A percentile compares a stretch with the other conserved stretches of the same genome.
These are phyloP conservation scores for Drosophila sp. DNA, from an alignment of 1,140 invertebrate species.

Conservation along the genomic window DNA sequence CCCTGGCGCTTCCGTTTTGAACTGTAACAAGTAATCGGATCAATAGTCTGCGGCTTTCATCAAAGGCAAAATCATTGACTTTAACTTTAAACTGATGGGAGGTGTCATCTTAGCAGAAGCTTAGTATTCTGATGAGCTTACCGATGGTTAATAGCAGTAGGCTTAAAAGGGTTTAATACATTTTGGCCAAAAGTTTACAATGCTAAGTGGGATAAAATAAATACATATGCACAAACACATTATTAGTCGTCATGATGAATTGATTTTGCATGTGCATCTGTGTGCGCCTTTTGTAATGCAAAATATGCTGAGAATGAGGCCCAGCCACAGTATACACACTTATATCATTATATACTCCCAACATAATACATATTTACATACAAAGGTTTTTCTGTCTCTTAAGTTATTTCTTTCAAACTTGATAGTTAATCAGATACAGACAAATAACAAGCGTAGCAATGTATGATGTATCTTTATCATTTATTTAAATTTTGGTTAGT, in stretches of 20 bases:
- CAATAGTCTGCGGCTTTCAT: background rate
- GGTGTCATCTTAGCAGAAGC: background rate
- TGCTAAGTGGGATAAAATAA: background rate
- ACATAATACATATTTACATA: too few relatives aligned
- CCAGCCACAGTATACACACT: too few relatives aligned
- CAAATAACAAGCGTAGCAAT: too few relatives aligned
- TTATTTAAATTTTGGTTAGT: too few relatives aligned
- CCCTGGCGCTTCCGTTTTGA: background rate
- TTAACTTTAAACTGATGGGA: background rate
- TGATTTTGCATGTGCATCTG: background rate
- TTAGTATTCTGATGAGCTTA: constrained; percentile 2
- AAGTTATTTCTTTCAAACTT: too few relatives aligned
- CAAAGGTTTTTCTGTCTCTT: too few relatives aligned
- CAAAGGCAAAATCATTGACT: background rate
- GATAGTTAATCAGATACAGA: too few relatives aligned
- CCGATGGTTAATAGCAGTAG: background rate
- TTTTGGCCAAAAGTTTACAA: background rate
- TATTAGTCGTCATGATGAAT: background rate
- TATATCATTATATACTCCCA: too few relatives aligned
- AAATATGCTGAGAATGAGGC: background rate
- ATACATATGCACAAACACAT: background rate
- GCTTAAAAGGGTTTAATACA: background rate
- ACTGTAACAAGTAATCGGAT: background rate
- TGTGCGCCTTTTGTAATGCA: background rate
- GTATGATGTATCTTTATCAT: too few relatives aligned